Base-by-base conservation (phyloP, 2,113 vertebrate species). In the Etheostoma cragini region DNA sequence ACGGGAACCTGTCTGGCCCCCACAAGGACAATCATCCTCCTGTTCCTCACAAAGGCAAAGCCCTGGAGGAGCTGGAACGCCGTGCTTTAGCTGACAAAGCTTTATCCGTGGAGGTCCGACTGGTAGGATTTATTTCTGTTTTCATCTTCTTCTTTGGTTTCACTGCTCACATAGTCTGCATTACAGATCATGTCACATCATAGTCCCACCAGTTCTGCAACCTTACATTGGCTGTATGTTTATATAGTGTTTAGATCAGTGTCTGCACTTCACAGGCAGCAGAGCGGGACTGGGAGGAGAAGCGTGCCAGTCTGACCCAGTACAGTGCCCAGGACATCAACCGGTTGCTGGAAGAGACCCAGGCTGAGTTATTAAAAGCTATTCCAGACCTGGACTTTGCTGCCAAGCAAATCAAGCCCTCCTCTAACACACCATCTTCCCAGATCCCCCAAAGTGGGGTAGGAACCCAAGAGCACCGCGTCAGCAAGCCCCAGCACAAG, bases 291-390 rank as follows among this genome's bases (percentile, higher is more conserved):
- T 99, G 98, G 98, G 98, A 99, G 94, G 98, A 99, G 94, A 99
- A 99, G 77, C 93, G 97, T 19, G 98, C 97, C 3, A 98, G 97
- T 26, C 93, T 99, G 83, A 98, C 97, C 72, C 98, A 98, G 91
- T 99, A 98, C 94, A 99, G 98, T 0, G 96, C 98, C 90, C 98
- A 98, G 94, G 98, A 99, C 95, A 99, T 99, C 90, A 99, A 98
- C 91, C 96, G 98, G 17, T 95, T 99, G 4, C 95, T 99, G 93
- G 98, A 99, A 83, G 98, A 99, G 94, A 99, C 98, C 0, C 98
- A 99, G 86, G 98, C 97, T 0, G 98, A 99, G 93, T 94, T 99
- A n/a, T 97, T 99, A 96, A 99, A 99, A 89, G 97, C 98, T 80
- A 99, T 99, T 72, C 98, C 98, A 0, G 98, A 99, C 93, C 94